Conservation (phyloP, 2,797 vertebrate species). For the Pangasius djambal region DNA sequence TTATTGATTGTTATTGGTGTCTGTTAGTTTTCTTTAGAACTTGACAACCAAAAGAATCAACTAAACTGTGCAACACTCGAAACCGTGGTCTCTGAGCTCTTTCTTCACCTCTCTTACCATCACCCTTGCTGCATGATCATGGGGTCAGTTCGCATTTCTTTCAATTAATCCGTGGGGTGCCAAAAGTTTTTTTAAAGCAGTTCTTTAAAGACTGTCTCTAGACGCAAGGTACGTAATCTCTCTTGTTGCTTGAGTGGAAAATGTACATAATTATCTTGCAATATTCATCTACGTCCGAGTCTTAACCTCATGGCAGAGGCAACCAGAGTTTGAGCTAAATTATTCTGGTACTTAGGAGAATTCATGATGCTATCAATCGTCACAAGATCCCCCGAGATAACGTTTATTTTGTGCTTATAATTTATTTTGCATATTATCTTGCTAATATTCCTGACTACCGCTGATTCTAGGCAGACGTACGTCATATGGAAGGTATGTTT, state of each 20-base stretch:
- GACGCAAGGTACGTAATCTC: no score
- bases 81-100: no score
- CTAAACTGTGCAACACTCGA: no score
- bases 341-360: background rate
- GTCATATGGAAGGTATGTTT: conserved; percentile 12
- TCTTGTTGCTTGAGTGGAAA: background rate
- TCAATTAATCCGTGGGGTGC: background rate
- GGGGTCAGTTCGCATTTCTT: background rate
- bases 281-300: background rate
- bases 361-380: background rate
- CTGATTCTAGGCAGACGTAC: background rate
- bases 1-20: no score
- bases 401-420: background rate
- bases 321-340: background rate
- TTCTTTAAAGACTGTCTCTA: background rate
- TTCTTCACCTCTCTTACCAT: background rate
- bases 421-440: background rate
- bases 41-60: no score
- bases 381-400: background rate
- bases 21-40: no score
- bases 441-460: background rate
- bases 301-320: background rate
- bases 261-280: background rate
- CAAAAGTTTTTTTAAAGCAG: background rate
- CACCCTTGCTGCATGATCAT: no score